Conservation (phyloP, 2,797 vertebrate genomes). For the Artibeus jamaicensis region DNA sequence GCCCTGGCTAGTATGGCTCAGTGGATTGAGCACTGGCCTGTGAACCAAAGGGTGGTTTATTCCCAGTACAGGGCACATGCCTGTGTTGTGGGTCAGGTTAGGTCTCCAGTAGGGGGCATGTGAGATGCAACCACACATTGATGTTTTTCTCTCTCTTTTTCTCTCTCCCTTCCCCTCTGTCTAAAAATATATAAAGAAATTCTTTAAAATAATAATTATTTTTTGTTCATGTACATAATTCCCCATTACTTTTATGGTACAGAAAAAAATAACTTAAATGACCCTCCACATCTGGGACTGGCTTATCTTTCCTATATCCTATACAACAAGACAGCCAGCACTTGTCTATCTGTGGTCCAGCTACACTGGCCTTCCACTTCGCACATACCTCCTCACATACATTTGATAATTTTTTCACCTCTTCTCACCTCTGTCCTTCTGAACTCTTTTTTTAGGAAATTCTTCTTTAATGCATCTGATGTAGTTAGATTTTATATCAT, state of each 20-base stretch:
- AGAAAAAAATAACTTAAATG: not conserved
- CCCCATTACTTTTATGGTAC: not conserved
- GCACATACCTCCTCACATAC: too few relatives aligned
- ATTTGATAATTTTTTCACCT: rapidly evolving
- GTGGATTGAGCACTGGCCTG: too few relatives aligned
- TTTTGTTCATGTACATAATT: not conserved
- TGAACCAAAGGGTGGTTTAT: too few relatives aligned
- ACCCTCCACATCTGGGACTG: rapidly evolving
- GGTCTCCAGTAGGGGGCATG: too few relatives aligned
- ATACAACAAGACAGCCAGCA: not conserved
- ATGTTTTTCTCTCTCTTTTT: too few relatives aligned
- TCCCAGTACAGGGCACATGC: too few relatives aligned
- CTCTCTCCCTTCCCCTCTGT: too few relatives aligned
- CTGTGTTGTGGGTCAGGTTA: too few relatives aligned
- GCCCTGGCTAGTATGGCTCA: too few relatives aligned
- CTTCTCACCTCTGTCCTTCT: not conserved
- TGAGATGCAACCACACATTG: too few relatives aligned
- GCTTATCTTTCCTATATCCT: not conserved
- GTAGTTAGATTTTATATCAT: not conserved
- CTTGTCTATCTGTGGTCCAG: not conserved
- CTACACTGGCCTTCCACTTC: rapidly evolving
- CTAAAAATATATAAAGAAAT: too few relatives aligned
- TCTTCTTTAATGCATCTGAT: not conserved
- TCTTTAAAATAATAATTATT: too few relatives aligned
- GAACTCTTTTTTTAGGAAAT: not conserved